Conservation (phyloP, 1,140 invertebrate genomes). For the Drosophila auraria region DNA sequence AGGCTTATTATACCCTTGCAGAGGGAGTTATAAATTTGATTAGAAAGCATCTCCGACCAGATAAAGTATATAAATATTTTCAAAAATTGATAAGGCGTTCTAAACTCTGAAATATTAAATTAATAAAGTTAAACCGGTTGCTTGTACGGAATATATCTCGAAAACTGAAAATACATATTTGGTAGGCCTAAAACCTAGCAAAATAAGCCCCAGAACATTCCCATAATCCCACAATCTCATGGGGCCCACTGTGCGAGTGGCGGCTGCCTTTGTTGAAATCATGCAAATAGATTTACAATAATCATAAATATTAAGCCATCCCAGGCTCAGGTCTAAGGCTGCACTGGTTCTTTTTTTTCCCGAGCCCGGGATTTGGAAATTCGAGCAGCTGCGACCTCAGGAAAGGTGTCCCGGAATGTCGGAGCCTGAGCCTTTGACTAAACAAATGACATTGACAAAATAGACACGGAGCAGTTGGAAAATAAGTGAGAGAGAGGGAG, state of each 20-base stretch:
- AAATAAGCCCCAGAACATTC: not conserved
- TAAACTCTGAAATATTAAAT: no score
- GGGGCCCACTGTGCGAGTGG: conserved; percentile 10
- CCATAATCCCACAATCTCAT: not conserved
- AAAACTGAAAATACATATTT: no score
- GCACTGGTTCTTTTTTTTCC: not conserved
- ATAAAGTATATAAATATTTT: no score
- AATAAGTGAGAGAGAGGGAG: not conserved
- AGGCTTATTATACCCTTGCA: no score
- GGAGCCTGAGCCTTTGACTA: conserved; percentile 60
- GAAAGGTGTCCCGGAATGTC: conserved; percentile 33
- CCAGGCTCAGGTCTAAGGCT: conserved; percentile 43
- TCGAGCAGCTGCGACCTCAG: conserved; percentile 29
- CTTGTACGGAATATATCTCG: not conserved
- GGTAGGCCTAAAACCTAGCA: no score
- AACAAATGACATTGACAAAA: conserved; percentile 78
- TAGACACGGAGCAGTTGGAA: conserved; percentile 48
- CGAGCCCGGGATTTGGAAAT: conserved; percentile 20
- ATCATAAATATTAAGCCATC: conserved; percentile 73
- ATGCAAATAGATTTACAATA: conserved; percentile 78
- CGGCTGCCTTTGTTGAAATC: conserved; percentile 39
- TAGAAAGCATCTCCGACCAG: no score
- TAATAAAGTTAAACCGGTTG: not conserved
- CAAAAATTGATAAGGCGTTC: no score
- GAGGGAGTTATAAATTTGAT: no score